A percentile compares a stretch with the other conserved stretches of the same genome.
These are phyloP conservation scores for Camelus bactrianus DNA, from an alignment of 2,113 vertebrate genomes.

Conservation along the genomic window DNA sequence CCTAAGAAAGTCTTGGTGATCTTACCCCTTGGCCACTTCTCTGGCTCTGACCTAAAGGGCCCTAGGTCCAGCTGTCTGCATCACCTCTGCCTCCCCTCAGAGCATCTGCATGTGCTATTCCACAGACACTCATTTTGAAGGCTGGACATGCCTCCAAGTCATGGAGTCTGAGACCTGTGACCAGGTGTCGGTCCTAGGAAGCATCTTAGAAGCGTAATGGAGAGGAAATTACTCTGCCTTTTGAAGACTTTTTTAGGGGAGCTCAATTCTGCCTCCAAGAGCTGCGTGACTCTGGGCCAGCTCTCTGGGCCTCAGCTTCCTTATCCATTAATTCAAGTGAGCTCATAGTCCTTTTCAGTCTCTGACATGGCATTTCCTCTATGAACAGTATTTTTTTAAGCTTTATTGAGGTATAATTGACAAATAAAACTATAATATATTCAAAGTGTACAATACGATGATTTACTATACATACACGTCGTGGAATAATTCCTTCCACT, in stretches of 20 bases:
- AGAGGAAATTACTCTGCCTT: neutral
- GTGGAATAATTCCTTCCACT: neutral
- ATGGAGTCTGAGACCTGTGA: neutral
- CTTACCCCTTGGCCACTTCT: neutral
- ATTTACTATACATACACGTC: neutral
- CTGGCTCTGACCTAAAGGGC: fast-evolving
- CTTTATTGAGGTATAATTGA: neutral
- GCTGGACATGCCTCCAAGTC: neutral
- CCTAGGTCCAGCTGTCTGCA: neutral
- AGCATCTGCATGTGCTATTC: neutral
- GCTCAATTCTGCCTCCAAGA: neutral
- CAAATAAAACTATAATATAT: neutral
- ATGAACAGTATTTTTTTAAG: neutral
- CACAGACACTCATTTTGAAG: neutral
- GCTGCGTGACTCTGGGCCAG: neutral
- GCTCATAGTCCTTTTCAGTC: neutral
- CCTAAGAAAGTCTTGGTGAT: neutral
- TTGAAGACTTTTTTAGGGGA: neutral
- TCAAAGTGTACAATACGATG: neutral
- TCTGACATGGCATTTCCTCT: neutral
- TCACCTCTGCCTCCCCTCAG: neutral
- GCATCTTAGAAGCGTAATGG: neutral
- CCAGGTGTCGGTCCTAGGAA: neutral
- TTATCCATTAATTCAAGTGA: neutral
- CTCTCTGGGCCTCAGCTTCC: neutral